Percentiles rank a stretch among this genome's conserved stretches.
These are phyloP conservation scores for Gandaritis pyraliata DNA, from an alignment of 2,888 invertebrate genomes.

Conservation along the genomic window DNA sequence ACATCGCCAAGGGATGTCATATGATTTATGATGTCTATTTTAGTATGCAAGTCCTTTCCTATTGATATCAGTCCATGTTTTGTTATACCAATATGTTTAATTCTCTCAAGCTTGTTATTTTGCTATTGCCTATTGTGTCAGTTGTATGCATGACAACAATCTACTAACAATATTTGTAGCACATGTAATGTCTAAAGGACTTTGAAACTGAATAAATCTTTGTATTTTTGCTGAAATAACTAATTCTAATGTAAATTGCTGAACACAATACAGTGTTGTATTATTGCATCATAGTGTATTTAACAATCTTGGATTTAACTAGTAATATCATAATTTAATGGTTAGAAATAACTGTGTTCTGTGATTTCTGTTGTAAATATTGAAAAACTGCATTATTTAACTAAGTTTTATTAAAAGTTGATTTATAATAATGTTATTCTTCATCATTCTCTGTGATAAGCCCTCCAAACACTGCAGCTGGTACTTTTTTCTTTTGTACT, in stretches of 20 bases:
- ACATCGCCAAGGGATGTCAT: constrained; percentile 89
- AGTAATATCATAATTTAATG: constrained; percentile 34
- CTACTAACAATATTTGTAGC: constrained; percentile 18
- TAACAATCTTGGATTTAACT: constrained; percentile 24
- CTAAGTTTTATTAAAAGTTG: constrained; percentile 66
- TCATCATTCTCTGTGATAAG: constrained; percentile 73
- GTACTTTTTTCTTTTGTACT: constrained; percentile 93
- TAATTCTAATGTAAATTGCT: constrained; percentile 19
- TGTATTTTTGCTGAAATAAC: constrained; percentile 30
- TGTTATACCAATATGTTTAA: constrained; percentile 8
- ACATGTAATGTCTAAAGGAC: constrained; percentile 17
- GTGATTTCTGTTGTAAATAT: constrained; percentile 76
- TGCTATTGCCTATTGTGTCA: constrained; percentile 13
- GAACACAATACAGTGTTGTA: constrained; percentile 19
- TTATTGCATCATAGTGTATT: constrained; percentile 20
- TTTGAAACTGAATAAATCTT: constrained; percentile 16
- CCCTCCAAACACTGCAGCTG: constrained; percentile 96
- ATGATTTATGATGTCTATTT: constrained; percentile 58
- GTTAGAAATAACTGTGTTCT: constrained; percentile 57
- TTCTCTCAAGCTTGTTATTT: constrained; percentile 25
- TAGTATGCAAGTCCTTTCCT: constrained; percentile 11
- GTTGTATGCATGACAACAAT: constrained; percentile 15
- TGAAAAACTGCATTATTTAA: constrained; percentile 61
- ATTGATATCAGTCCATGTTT: constrained; percentile 14
- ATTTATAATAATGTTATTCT: constrained; percentile 53